phyloP scores from a whole-genome alignment of 30 jellyfish, hydroid and myxozoan genomes.

The Mastigias papua region DNA sequence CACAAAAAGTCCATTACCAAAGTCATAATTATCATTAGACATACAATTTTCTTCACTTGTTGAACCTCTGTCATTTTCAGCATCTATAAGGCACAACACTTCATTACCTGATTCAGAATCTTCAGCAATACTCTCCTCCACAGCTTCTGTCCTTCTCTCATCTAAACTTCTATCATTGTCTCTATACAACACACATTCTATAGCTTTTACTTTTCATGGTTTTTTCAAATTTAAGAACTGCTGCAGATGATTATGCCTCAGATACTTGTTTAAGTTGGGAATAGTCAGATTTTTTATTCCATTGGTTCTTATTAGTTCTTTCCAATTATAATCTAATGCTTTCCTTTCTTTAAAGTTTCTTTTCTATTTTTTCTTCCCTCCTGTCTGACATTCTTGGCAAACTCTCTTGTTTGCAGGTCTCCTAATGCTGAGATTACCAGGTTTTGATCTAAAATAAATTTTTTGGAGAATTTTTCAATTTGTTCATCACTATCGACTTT shows the following conservation, averaged over 20 bases:
- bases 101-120: no score
- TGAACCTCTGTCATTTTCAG: not conserved
- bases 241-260: constrained; percentile 2
- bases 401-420: no score
- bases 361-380: constrained; percentile 29
- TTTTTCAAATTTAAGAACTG: no score
- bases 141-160: no score
- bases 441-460: constrained; percentile 21
- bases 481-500: constrained; percentile 6
- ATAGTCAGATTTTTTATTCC: not conserved
- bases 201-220: no score
- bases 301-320: not conserved
- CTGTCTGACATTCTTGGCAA: constrained; percentile 35
- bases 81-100: constrained; percentile 3
- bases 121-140: no score
- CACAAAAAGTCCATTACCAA: not conserved
- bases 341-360: constrained; percentile 9
- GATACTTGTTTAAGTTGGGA: constrained; percentile 10
- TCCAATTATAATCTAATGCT: not conserved
- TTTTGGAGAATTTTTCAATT: constrained; percentile 28
- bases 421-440: constrained; percentile 41
- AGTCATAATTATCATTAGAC: not conserved
- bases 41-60: not conserved
- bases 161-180: not conserved
- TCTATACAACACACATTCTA: not conserved